Evolutionary conservation across 2,797 vertebrate genomes (phyloP).

Genomic region (Catostomus latipinnis): DNA sequence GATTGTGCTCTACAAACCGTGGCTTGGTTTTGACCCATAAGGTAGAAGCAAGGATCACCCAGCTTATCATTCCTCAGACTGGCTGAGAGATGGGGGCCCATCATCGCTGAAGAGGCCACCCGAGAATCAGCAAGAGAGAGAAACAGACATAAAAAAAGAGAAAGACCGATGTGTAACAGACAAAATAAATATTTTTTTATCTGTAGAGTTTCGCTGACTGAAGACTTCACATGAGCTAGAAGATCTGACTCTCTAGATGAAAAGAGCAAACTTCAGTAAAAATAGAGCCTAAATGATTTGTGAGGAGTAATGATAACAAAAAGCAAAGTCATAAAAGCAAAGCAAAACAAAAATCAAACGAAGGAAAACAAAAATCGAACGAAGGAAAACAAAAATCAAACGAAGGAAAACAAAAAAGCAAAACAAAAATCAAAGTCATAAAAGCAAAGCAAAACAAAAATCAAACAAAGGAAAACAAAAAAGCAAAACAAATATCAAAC

Average conservation of each 20-base stretch:
- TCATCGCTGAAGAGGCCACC: conserved; percentile 99
- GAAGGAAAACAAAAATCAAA: too few species aligned
- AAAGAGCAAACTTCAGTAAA: neutral
- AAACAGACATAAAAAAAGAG: conserved; percentile 62
- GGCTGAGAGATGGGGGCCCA: conserved; percentile 99
- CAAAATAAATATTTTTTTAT: conserved; percentile 62
- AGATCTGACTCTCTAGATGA: neutral
- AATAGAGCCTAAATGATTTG: conserved; percentile 57
- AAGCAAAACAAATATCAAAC: too few species aligned
- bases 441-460: too few species aligned
- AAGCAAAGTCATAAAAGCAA: too few species aligned
- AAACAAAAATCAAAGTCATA: too few species aligned
- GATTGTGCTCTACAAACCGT: conserved; percentile 98
- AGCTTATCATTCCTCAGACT: conserved; percentile 99
- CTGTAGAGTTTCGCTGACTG: neutral
- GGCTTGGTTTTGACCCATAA: conserved; percentile 99
- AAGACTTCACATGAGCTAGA: neutral
- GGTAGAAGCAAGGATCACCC: conserved; percentile 99
- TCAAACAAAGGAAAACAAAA: too few species aligned
- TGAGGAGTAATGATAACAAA: conserved; percentile 51
- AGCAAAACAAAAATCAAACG: conserved; percentile 27
- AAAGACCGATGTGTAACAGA: conserved; percentile 62
- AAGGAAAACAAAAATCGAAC: conserved; percentile 55
- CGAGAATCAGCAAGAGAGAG: conserved; percentile 75
- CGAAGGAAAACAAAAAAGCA: too few species aligned